Percentiles rank a stretch among this genome's conserved stretches.
These are phyloP conservation scores for Stenoptilia bipunctidactyla DNA, from an alignment of 2,888 invertebrate species.

Conservation along the genomic window DNA sequence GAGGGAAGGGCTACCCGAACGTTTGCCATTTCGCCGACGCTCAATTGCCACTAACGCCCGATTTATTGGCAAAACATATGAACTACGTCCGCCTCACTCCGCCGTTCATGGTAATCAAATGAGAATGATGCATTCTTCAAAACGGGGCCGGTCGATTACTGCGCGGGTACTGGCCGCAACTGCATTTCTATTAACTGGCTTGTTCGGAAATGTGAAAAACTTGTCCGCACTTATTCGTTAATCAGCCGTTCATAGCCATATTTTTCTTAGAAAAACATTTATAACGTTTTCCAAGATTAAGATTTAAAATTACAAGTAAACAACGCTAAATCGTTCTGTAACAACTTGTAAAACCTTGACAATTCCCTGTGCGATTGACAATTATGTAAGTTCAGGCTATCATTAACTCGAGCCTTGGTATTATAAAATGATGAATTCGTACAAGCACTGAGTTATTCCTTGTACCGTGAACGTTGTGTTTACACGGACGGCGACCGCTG, in stretches of 20 bases:
- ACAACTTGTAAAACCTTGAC: no score
- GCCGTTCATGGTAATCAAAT: constrained; percentile 1
- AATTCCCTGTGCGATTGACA: no score
- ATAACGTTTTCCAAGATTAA: no score
- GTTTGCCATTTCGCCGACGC: constrained; percentile 24
- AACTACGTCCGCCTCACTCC: not conserved
- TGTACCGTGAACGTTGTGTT: constrained; percentile 12
- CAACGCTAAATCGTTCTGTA: no score
- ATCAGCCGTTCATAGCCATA: no score
- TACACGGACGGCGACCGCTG: constrained; percentile 4
- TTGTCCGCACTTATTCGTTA: no score
- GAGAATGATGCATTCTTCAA: not conserved
- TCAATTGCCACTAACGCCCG: constrained; percentile 27
- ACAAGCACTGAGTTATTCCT: constrained; percentile 2
- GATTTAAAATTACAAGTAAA: no score
- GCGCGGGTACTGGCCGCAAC: not conserved
- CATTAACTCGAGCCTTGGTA: no score
- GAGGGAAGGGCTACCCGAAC: not conserved
- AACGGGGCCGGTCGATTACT: not conserved
- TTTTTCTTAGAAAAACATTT: no score
- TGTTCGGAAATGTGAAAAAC: not conserved
- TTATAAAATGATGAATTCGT: not conserved
- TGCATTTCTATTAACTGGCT: not conserved
- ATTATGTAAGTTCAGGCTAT: no score
- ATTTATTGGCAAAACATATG: constrained; percentile 24